A percentile compares a stretch with the other conserved stretches of the same genome.
phyloP scores from a whole-genome alignment of 2,113 vertebrate genomes.

The Choloepus hoffmanni region DNA sequence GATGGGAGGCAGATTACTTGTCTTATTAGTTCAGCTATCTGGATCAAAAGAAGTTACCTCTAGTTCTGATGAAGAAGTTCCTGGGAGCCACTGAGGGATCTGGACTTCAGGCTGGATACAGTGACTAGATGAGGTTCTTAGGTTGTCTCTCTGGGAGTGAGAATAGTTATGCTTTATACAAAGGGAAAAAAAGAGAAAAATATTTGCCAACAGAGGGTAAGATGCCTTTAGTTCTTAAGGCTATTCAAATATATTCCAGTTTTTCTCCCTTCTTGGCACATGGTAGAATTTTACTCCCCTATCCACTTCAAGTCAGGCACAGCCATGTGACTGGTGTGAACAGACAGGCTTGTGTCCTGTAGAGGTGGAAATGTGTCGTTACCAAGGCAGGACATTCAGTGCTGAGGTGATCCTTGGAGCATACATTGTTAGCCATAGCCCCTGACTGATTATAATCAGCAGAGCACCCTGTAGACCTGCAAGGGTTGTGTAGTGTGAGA shows the following conservation, averaged over 20 bases:
- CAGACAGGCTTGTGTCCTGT: background rate
- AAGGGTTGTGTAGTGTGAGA: background rate
- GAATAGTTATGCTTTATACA: background rate
- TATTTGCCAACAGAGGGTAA: background rate
- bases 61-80: background rate
- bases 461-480: background rate
- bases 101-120: background rate
- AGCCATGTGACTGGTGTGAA: background rate
- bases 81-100: background rate
- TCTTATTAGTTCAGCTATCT: background rate
- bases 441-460: background rate
- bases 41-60: background rate
- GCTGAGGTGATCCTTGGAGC: background rate
- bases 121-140: background rate
- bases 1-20: background rate
- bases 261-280: background rate
- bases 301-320: background rate
- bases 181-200: background rate
- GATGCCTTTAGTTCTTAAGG: background rate
- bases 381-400: background rate
- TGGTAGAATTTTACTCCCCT: background rate
- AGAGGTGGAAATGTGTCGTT: background rate
- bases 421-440: background rate
- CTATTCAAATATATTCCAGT: background rate
- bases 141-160: background rate